Conservation (phyloP, 2,797 vertebrate species). For the Diceros bicornis region DNA sequence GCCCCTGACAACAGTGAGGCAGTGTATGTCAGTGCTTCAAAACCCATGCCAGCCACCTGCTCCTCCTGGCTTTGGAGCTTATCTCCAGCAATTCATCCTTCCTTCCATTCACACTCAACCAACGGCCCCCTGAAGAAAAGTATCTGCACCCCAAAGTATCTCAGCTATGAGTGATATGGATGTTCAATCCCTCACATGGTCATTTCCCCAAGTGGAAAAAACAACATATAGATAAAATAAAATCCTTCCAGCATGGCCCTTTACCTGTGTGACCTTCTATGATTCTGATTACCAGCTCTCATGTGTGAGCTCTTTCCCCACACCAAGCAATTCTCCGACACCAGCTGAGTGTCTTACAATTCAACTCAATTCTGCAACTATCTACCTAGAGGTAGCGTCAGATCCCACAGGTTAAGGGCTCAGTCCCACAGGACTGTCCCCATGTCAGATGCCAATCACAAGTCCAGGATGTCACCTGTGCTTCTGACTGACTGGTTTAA, state of each 20-base stretch:
- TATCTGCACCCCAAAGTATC: not conserved
- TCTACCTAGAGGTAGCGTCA: not conserved
- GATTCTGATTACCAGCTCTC: not conserved
- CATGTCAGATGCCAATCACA: not conserved
- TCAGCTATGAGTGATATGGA: not conserved
- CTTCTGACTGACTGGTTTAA: not conserved
- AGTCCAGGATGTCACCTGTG: not conserved
- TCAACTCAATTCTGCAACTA: not conserved
- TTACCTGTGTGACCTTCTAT: not conserved
- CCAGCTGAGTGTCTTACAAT: not conserved
- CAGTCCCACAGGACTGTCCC: not conserved
- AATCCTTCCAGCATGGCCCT: not conserved
- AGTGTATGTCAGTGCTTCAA: not conserved
- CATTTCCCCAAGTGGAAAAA: not conserved
- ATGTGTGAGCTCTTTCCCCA: too few species aligned
- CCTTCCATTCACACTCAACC: not conserved
- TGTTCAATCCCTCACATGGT: not conserved
- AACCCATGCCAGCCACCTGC: not conserved
- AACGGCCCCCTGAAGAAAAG: too few species aligned
- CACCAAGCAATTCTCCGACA: not conserved
- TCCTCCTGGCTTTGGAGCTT: not conserved
- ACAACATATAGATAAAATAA: not conserved
- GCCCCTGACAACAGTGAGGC: not conserved
- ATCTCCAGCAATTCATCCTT: not conserved
- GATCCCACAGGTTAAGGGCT: not conserved